Evolutionary conservation across 1,140 invertebrate species (phyloP), one percentile per base, ranked within the genome.

Genomic region (Grapholita molesta): DNA sequence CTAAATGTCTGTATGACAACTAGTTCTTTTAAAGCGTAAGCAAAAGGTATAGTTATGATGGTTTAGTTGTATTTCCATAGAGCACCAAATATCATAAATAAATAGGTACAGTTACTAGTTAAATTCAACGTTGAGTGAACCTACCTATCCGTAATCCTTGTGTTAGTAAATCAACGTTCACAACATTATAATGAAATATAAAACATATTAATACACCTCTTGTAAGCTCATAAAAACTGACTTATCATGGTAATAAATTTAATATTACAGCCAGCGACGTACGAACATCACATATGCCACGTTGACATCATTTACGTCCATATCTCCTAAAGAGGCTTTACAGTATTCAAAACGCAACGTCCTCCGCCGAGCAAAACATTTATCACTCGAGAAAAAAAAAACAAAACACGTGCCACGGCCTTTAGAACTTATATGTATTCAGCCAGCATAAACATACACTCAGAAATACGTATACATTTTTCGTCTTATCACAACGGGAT

Each of bases 331-430:
- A 61, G 55, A 28, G 55, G 25, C 55, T 61, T 61, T 61, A 61
- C 24, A 18, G 25, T 61, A 61, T 61, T 61, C 55, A 61, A 61
- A 61, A 61, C 25, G 55, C 61, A 70, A 76, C 68, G 65, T 68
- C 67, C 67, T 35, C 65, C 35, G 24, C 12, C 67, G 55, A 55
- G 64, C 68, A 65, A 77, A 74, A 64, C 67, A 74, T 77, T 77
- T 77, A 74, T 77, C 72, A 77, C 69, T 71, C 67, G 72, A 67
- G 71, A 52, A 70, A 75, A 71, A 81, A 76, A 72, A 72, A 61
- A 74, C 64, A 71, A 71, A 86, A 81, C 85, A 89, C 87, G 85
- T 88, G 82, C 82, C 78, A 81, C 70, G 73, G 70, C 70, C 69
- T 66, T 61, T 61, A 61, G 55, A 61, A 61, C 55, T 61, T 61